These are phyloP conservation scores for Hipparchia semele DNA, from an alignment of 2,888 invertebrate species.

Conservation along the genomic window DNA sequence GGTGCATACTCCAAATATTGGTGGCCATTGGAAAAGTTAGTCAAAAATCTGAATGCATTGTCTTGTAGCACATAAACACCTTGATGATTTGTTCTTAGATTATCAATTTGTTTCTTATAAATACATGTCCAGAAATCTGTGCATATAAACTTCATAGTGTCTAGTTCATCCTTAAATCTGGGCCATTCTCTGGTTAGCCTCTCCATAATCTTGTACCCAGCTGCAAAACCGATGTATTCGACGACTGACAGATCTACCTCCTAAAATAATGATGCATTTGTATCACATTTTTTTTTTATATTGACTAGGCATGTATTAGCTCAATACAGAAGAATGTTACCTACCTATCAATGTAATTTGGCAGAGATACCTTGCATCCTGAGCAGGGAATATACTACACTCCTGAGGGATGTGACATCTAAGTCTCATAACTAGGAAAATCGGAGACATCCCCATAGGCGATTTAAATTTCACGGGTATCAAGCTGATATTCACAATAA, in stretches of 20 bases:
- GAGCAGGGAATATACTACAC: too few relatives aligned
- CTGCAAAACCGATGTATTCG: conserved; percentile 93
- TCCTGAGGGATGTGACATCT: too few relatives aligned
- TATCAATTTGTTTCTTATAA: conserved; percentile 99
- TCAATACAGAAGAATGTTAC: too few relatives aligned
- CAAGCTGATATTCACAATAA: too few relatives aligned
- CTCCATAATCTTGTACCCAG: conserved; percentile 93
- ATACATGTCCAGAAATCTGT: conserved; percentile 99
- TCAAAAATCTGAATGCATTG: conserved; percentile 95
- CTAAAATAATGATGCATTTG: conserved; percentile 54
- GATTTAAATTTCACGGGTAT: too few relatives aligned
- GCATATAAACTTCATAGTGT: conserved; percentile 99
- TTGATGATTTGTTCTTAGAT: conserved; percentile 98
- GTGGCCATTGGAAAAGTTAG: conserved; percentile 92
- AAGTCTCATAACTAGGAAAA: too few relatives aligned
- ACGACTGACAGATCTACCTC: conserved; percentile 88
- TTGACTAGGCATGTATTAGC: not conserved
- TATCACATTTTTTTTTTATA: not conserved
- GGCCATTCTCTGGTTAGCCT: conserved; percentile 95
- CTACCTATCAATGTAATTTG: too few relatives aligned
- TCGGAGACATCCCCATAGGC: too few relatives aligned
- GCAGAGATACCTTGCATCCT: too few relatives aligned
- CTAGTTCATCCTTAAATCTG: conserved; percentile 97
- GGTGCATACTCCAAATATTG: conserved; percentile 97
- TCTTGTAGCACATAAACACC: conserved; percentile 99